A percentile compares a stretch with the other conserved stretches of the same genome.
phyloP scores from a whole-genome alignment of 1,140 invertebrate genomes.

The Acromyrmex echinatior region DNA sequence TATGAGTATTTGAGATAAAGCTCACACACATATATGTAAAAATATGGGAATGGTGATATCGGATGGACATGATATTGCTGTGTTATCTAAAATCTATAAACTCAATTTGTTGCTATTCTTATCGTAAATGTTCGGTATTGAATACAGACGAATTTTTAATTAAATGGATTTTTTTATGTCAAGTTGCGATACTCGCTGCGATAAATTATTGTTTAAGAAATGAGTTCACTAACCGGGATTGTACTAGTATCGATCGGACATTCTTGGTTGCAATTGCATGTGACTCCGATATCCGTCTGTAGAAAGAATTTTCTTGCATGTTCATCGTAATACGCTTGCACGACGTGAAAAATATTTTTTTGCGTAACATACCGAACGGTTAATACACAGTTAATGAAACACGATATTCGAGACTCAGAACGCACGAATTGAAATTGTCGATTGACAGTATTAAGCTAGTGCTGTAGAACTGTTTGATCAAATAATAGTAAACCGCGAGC shows the following conservation, averaged over 20 bases:
- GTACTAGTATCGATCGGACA: not conserved
- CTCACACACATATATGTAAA: not conserved
- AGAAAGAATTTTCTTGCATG: not conserved
- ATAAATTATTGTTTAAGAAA: not conserved
- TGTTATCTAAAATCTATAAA: conserved; percentile 6
- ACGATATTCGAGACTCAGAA: not conserved
- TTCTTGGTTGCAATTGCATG: not conserved
- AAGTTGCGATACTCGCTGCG: not conserved
- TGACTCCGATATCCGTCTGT: not conserved
- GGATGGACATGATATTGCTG: not conserved
- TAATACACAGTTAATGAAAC: not conserved
- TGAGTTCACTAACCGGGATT: not conserved
- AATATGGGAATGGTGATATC: not conserved
- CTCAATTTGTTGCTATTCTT: not conserved
- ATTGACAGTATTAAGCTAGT: not conserved
- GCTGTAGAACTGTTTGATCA: not conserved
- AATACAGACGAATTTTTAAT: not conserved
- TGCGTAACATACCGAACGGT: not conserved
- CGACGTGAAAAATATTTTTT: not conserved
- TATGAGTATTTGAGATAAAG: conserved; percentile 1
- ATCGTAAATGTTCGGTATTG: not conserved
- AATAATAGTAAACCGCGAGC: conserved; percentile 15
- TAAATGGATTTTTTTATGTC: not conserved
- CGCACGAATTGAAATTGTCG: not conserved
- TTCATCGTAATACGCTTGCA: not conserved